These are phyloP conservation scores for Allygus modestus DNA, from an alignment of 2,888 invertebrate species.

Conservation along the genomic window DNA sequence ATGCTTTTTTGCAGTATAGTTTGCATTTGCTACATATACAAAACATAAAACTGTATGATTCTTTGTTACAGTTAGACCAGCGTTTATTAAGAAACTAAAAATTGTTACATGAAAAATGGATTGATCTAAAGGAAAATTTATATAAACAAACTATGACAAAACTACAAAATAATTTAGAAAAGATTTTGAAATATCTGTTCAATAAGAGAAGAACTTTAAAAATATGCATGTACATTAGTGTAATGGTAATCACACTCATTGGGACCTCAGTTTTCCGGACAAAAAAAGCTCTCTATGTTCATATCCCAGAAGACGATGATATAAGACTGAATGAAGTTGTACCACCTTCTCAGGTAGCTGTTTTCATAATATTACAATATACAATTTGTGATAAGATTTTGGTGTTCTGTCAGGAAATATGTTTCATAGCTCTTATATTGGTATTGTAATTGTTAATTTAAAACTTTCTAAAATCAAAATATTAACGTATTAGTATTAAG, in stretches of 20 bases:
- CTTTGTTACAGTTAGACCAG: neutral
- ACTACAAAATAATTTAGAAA: slow-evolving; percentile 14
- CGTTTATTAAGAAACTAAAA: neutral
- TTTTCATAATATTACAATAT: no score
- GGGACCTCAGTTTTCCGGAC: slow-evolving; percentile 46
- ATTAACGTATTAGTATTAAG: no score
- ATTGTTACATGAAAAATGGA: slow-evolving; percentile 15
- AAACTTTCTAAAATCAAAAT: no score
- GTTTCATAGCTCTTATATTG: no score
- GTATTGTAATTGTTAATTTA: no score
- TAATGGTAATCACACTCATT: slow-evolving; percentile 52
- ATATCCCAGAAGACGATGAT: slow-evolving; percentile 43
- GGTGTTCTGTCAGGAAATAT: no score
- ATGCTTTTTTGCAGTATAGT: no score
- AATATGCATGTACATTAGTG: slow-evolving; percentile 40
- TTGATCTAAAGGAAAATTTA: neutral
- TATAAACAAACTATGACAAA: slow-evolving; percentile 13
- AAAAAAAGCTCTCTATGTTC: slow-evolving; percentile 43
- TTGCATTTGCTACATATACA: no score
- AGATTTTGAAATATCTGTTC: neutral
- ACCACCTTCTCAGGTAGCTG: slow-evolving; percentile 39
- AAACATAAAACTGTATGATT: no score
- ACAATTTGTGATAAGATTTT: no score
- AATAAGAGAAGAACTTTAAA: slow-evolving; percentile 9
- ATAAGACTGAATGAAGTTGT: slow-evolving; percentile 13